Evolutionary conservation across 1,140 invertebrate species (phyloP), one percentile per base, ranked within the genome.

Genomic region (Drosophila malerkotliana): DNA sequence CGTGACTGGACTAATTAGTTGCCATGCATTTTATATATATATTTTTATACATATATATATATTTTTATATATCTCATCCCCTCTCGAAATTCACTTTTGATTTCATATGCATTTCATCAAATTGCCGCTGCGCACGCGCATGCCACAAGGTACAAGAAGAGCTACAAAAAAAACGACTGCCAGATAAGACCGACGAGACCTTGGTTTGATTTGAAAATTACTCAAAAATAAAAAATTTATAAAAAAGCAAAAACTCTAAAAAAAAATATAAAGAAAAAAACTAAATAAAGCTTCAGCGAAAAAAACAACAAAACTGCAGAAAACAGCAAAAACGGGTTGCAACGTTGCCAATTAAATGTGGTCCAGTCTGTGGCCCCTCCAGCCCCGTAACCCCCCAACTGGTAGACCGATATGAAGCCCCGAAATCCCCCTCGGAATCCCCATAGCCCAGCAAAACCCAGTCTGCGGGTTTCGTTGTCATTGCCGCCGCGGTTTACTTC

Each of bases 51-150:
- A 21, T 10, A 47, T 10, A 47, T 47, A 44, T 44, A 41, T 15
- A 41, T 14, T 15, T 44, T 15, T 41, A 44, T 18, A 18, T 18
- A 7, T 15, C 4, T 18, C n/a, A 9, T 57, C 41, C 9, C 39
- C 54, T 41, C 37, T 74, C 64, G 72, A 88, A 88, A 88, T 84
- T 88, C 84, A 88, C 84, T 88, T 88, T 88, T 88, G 84, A 89
- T 88, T 88, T 88, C 80, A 89, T 89, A 84, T 84, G 81, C 66
- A 89, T 89, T 88, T 88, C 77, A 88, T 89, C 84, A 88, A 88
- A 88, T 89, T 88, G 84, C 84, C 85, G 71, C 75, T 82, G 82
- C 83, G 59, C 82, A 87, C 82, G 82, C 82, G 82, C 82, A 87
- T 59, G 74, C 62, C 61, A 72, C 67, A 52, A 69, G 51, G 34